phyloP scores from a whole-genome alignment of 2,797 vertebrate genomes.

The Petrocephalus sullivani region DNA sequence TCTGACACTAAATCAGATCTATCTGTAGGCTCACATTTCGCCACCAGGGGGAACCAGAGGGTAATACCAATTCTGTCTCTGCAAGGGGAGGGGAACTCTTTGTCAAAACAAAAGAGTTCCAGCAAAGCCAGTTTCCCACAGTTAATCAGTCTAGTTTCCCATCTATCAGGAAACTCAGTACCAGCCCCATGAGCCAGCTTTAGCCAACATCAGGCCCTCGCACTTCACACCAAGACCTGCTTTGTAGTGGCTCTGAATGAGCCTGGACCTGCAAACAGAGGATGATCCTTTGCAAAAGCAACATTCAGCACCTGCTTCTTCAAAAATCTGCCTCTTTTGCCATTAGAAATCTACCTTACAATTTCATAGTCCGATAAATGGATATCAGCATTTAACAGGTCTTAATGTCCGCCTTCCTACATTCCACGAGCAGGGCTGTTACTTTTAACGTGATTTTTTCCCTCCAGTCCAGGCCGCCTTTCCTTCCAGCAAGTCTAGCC shows the following conservation, averaged over 20 bases:
- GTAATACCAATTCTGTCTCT: slow-evolving; percentile 18
- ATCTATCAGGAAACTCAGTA: background rate
- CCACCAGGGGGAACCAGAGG: slow-evolving; percentile 54
- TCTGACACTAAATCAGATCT: background rate
- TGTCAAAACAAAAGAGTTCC: slow-evolving; percentile 61
- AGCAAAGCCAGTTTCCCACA: slow-evolving; percentile 22
- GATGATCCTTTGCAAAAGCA: background rate
- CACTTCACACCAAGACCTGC: background rate
- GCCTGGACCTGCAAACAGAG: background rate
- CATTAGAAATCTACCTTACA: background rate
- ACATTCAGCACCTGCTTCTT: background rate
- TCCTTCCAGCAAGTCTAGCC: background rate
- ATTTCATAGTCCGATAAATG: background rate
- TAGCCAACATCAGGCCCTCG: background rate
- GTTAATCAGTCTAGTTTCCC: slow-evolving; percentile 34
- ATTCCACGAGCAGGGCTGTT: background rate
- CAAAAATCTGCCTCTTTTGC: background rate
- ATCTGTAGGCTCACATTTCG: background rate
- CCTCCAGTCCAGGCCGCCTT: background rate
- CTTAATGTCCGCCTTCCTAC: background rate
- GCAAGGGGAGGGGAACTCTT: slow-evolving; percentile 58
- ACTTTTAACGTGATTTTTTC: background rate
- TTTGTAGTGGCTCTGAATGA: background rate
- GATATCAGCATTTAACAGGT: background rate
- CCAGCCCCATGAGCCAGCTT: background rate